Conservation (phyloP, 2,113 vertebrate genomes). For the Anhinga anhinga region DNA sequence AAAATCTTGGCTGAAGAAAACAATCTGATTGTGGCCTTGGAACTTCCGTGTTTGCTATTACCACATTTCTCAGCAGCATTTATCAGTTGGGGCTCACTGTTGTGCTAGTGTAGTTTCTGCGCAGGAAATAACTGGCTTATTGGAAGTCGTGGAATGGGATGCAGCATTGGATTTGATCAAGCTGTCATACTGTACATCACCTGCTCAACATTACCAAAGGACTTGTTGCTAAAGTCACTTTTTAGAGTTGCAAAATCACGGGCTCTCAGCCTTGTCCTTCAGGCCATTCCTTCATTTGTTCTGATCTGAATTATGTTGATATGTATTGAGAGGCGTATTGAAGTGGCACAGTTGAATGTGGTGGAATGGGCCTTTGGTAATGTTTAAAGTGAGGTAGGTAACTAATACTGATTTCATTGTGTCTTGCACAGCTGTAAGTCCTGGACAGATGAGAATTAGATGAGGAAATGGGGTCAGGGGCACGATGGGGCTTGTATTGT, state of each 20-base stretch:
- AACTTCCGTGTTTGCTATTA: neutral
- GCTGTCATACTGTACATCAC: fast-evolving
- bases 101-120: neutral
- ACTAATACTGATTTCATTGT: neutral
- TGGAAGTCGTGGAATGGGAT: neutral
- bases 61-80: neutral
- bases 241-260: neutral
- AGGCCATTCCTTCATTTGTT: neutral
- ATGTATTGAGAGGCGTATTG: fast-evolving
- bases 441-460: neutral
- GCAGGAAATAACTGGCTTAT: neutral
- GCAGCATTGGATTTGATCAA: neutral
- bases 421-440: neutral
- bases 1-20: neutral
- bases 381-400: neutral
- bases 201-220: neutral
- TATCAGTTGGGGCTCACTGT: neutral
- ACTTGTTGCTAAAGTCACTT: neutral
- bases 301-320: neutral
- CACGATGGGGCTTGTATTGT: fast-evolving
- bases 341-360: no score
- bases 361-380: neutral
- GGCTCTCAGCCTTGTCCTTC: neutral
- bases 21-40: neutral
- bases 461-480: neutral